Conservation (phyloP, 2,888 invertebrate genomes). For the Dolomedes plantarius region DNA sequence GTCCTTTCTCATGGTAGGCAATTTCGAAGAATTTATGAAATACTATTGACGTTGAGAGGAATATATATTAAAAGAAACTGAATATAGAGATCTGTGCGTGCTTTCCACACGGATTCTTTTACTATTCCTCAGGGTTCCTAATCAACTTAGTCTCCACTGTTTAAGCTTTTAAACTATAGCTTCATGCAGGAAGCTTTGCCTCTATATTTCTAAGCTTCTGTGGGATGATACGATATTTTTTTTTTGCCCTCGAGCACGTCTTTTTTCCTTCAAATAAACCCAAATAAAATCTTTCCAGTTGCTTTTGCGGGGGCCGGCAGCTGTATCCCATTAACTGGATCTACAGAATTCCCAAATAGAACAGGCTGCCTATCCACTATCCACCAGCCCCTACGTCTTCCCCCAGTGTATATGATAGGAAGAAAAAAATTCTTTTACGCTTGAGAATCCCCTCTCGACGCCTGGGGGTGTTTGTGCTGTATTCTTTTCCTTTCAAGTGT, state of each 20-base stretch:
- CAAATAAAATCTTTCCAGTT: constrained; percentile 47
- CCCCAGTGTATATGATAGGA: no score
- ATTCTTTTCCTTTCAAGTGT: constrained; percentile 25
- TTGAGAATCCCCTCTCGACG: constrained; percentile 12
- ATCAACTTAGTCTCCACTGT: no score
- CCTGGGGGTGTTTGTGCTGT: constrained; percentile 30
- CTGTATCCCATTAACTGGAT: constrained; percentile 61
- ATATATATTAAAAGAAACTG: no score
- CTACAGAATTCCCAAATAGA: constrained; percentile 42
- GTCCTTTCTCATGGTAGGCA: no score
- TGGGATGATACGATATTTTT: constrained; percentile 39
- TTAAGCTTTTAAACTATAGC: no score
- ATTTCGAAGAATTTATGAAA: no score
- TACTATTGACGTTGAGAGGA: no score
- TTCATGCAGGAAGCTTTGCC: no score
- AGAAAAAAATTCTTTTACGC: constrained; percentile 10
- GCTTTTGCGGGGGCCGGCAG: constrained; percentile 35
- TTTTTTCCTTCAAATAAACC: constrained; percentile 34
- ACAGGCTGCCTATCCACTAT: neutral
- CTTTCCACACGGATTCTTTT: no score
- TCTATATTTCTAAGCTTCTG: no score
- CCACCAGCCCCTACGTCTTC: neutral
- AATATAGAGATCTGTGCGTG: no score
- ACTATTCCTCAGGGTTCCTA: no score
- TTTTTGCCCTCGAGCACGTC: constrained; percentile 18